phyloP scores from a whole-genome alignment of 2,888 invertebrate genomes.

The Drosophila trichaetosa region DNA sequence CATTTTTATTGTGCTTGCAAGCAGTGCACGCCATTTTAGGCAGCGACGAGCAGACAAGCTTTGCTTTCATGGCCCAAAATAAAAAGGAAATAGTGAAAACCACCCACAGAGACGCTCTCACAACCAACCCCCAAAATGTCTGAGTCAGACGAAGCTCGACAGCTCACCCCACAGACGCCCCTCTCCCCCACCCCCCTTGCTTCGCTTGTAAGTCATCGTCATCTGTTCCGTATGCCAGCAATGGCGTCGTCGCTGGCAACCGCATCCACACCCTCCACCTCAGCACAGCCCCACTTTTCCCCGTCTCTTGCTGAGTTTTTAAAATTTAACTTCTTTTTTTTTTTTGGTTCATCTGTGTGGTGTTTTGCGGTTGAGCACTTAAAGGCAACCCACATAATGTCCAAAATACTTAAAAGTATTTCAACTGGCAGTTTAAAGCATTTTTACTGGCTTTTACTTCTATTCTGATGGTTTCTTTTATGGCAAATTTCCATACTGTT shows the following conservation, averaged over 20 bases:
- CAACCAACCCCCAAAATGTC: slow-evolving; percentile 55
- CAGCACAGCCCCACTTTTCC: neutral
- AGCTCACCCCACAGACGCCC: slow-evolving; percentile 3
- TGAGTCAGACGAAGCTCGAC: slow-evolving; percentile 43
- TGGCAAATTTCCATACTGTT: slow-evolving; percentile 63
- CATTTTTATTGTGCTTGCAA: slow-evolving; percentile 37
- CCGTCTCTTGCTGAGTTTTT: slow-evolving; percentile 51
- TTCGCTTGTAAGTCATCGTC: slow-evolving; percentile 21
- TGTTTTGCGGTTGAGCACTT: slow-evolving; percentile 74
- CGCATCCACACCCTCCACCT: slow-evolving; percentile 23
- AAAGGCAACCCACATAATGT: slow-evolving; percentile 60
- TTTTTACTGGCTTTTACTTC: slow-evolving; percentile 23
- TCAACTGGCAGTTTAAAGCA: slow-evolving; percentile 41
- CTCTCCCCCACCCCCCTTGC: neutral
- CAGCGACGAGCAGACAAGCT: slow-evolving; percentile 30
- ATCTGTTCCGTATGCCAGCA: slow-evolving; percentile 36
- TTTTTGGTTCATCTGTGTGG: slow-evolving; percentile 74
- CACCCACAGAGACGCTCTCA: slow-evolving; percentile 15
- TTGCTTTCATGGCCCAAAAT: slow-evolving; percentile 44
- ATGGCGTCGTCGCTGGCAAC: slow-evolving; percentile 58
- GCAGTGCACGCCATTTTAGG: slow-evolving; percentile 72
- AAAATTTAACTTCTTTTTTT: slow-evolving; percentile 69
- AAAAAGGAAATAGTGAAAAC: slow-evolving; percentile 17
- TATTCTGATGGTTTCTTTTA: slow-evolving; percentile 15
- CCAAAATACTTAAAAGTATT: slow-evolving; percentile 37